Evolutionary conservation across 2,888 invertebrate species (phyloP), one percentile per base, ranked within the genome.

Genomic region (Trichogramma evanescens): DNA sequence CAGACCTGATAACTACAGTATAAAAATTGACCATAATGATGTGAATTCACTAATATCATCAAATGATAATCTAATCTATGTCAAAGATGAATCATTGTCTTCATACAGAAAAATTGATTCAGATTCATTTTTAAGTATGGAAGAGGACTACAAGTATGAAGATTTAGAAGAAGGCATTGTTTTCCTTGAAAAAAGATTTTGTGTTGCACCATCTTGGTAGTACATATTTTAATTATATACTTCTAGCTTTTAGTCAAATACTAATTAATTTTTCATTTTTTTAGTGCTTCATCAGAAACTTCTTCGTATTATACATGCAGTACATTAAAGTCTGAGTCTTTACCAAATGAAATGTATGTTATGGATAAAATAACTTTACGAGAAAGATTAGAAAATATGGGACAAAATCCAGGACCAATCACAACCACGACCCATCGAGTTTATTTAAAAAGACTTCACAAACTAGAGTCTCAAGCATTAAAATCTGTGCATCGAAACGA

Each of bases 331-430:
- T 66, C 65, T n/a, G 64, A 63, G 54, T 48, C 58, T 9, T 52
- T 72, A 41, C 67, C 69, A 1, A 54, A 56, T 10, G 65, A 71
- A 45, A 39, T 65, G 46, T 39, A 58, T 8, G 46, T 66, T 5
- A 61, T 72, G 4, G 88, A 89, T 69, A 85, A 87, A 10, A 83
- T 85, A 64, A 82, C 83, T 0, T 76, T 92, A 3, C 79, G 88
- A 51, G 80, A 81, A 0, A 88, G 88, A 69, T 77, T 93, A 45
- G 81, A 83, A 0, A 76, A 79, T 6, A 80, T 85, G 13, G 93
- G 93, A 0, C 85, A 87, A 66, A 81, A 79, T 7, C 88, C 91
- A 0, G 95, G 95, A 0, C 95, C 95, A 3, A 88, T 95, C 67
- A 89, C 88, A 1, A 79, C 83, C 9, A 83, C 85, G 3, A 95